phyloP scores from a whole-genome alignment of 2,113 vertebrate species.

The Orthonyx spaldingii region DNA sequence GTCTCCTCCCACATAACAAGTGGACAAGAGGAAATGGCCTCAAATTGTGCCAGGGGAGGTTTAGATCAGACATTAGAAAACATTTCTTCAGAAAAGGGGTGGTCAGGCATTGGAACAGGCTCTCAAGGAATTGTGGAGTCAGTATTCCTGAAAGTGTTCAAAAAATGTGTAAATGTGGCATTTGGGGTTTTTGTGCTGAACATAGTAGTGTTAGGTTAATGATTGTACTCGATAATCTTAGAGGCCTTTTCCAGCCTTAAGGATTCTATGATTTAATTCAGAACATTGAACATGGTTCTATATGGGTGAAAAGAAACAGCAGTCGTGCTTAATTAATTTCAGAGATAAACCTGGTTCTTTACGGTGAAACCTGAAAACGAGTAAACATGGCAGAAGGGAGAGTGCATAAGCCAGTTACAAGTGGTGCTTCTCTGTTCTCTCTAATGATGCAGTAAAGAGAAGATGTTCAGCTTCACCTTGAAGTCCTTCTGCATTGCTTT shows the following conservation, averaged over 20 bases:
- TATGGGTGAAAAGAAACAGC: background rate
- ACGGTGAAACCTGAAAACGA: background rate
- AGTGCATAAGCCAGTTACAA: background rate
- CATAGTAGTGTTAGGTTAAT: background rate
- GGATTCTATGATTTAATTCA: background rate
- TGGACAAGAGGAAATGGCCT: background rate
- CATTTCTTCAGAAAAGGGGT: background rate
- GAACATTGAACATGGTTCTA: background rate
- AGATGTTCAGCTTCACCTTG: slow-evolving; percentile 9
- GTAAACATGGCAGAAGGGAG: background rate
- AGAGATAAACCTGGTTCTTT: slow-evolving; percentile 31
- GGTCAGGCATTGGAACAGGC: background rate
- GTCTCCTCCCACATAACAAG: background rate
- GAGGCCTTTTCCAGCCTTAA: background rate
- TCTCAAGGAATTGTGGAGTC: background rate
- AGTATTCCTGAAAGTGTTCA: background rate
- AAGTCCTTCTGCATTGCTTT: background rate
- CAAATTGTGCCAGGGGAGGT: background rate
- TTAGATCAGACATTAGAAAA: background rate
- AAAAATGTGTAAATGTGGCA: background rate
- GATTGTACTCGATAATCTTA: background rate
- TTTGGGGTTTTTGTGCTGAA: background rate
- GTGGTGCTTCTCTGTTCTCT: slow-evolving; percentile 29
- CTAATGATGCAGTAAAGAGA: slow-evolving; percentile 21
- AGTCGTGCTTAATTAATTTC: slow-evolving; percentile 1